phyloP scores from a whole-genome alignment of 2,888 invertebrate genomes.

The Oscheius sp. region DNA sequence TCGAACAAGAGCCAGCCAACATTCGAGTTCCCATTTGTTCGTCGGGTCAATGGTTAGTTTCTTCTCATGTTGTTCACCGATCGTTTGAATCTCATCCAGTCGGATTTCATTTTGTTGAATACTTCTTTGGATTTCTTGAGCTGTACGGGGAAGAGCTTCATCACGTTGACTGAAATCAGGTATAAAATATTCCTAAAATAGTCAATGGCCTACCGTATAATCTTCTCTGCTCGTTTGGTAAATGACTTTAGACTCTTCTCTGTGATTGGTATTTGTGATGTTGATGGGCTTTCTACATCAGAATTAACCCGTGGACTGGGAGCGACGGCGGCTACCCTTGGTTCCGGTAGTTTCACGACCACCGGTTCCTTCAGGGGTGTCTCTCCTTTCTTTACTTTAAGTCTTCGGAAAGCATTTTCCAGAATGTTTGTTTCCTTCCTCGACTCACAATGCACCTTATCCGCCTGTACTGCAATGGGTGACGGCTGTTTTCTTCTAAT shows the following conservation, averaged over 20 bases:
- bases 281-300: conserved; percentile 21
- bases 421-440: conserved; percentile 32
- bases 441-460: conserved; percentile 30
- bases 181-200: too few species aligned
- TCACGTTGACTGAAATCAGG: conserved; percentile 33
- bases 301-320: conserved; percentile 24
- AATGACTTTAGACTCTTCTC: conserved; percentile 23
- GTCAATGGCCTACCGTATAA: conserved; percentile 15
- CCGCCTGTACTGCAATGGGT: conserved; percentile 9
- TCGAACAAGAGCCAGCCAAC: conserved; percentile 30
- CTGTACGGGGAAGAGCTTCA: conserved; percentile 16
- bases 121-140: conserved; percentile 33
- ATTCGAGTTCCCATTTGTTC: conserved; percentile 23
- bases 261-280: conserved; percentile 21
- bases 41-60: conserved; percentile 26
- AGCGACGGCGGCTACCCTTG: conserved; percentile 29
- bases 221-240: conserved; percentile 31
- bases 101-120: conserved; percentile 51
- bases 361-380: background rate
- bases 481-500: conserved; percentile 16
- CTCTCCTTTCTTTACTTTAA: conserved; percentile 18
- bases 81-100: conserved; percentile 33
- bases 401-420: conserved; percentile 12
- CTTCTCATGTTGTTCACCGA: conserved; percentile 31
- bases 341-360: background rate